A percentile compares a stretch with the other conserved stretches of the same genome.
These are phyloP conservation scores for Venustoraphidia nigricollis DNA, from an alignment of 2,888 invertebrate species.

Conservation along the genomic window DNA sequence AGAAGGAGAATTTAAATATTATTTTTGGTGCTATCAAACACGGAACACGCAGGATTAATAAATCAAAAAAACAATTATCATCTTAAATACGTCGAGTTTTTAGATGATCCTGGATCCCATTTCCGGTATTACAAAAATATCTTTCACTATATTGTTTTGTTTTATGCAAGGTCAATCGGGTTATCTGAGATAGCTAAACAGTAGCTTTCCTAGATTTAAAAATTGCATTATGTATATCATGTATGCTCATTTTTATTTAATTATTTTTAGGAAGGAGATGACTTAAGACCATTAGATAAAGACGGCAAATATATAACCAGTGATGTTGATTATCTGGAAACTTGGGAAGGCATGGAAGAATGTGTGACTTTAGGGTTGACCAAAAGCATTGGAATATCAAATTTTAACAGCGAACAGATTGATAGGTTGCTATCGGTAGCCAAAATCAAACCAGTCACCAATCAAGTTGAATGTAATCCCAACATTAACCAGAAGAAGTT, in stretches of 20 bases:
- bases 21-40: too few species aligned
- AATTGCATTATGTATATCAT: too few species aligned
- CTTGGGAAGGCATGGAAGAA: constrained; percentile 62
- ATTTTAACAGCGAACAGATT: constrained; percentile 59
- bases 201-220: too few species aligned
- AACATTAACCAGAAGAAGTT: constrained; percentile 55
- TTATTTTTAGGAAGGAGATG: constrained; percentile 29
- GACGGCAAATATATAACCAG: constrained; percentile 28
- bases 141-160: too few species aligned
- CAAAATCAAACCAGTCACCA: constrained; percentile 40
- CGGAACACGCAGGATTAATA: too few species aligned
- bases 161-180: too few species aligned
- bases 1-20: constrained; percentile 15
- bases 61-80: too few species aligned
- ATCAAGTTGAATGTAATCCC: constrained; percentile 46
- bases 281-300: constrained; percentile 27
- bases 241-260: constrained; percentile 5
- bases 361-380: constrained; percentile 43
- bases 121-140: too few species aligned
- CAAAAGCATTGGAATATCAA: constrained; percentile 61
- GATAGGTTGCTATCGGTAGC: constrained; percentile 40
- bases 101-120: too few species aligned
- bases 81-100: too few species aligned
- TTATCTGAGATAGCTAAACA: too few species aligned
- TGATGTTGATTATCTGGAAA: constrained; percentile 54